These are phyloP conservation scores for Sabatieria punctata DNA, from an alignment of 2,888 invertebrate genomes.

Conservation along the genomic window DNA sequence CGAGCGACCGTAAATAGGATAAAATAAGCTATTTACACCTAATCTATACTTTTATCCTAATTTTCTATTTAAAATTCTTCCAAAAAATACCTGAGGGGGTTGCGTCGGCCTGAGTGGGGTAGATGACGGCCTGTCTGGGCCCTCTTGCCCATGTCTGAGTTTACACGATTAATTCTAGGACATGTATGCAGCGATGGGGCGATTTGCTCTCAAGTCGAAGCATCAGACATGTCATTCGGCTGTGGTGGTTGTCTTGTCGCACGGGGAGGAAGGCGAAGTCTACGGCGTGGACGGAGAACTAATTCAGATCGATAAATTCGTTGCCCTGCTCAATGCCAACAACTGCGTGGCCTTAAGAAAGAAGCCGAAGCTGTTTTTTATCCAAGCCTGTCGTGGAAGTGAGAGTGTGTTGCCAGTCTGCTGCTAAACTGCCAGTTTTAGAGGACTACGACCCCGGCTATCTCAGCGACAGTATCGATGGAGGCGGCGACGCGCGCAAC, in stretches of 20 bases:
- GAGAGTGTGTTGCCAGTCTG: too few relatives aligned
- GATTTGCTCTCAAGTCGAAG: conserved; percentile 14
- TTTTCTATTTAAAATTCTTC: too few relatives aligned
- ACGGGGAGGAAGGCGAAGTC: conserved; percentile 18
- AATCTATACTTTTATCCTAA: too few relatives aligned
- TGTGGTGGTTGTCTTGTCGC: conserved; percentile 23
- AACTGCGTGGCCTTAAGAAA: conserved; percentile 22
- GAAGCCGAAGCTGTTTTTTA: conserved; percentile 28
- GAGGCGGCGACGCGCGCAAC: not conserved
- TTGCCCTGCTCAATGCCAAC: conserved; percentile 16
- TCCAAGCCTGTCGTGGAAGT: conserved; percentile 32
- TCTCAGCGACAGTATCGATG: not conserved
- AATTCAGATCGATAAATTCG: conserved; percentile 12
- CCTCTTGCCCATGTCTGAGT: too few relatives aligned
- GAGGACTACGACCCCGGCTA: conserved; percentile 4
- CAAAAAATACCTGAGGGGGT: too few relatives aligned
- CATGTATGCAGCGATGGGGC: conserved; percentile 14
- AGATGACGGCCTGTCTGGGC: too few relatives aligned
- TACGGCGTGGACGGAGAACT: conserved; percentile 9
- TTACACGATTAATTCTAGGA: conserved; percentile 16
- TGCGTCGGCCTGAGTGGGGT: too few relatives aligned
- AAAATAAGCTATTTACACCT: too few relatives aligned
- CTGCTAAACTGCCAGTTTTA: too few relatives aligned
- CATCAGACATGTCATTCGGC: conserved; percentile 14
- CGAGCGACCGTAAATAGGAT: too few relatives aligned